Evolutionary conservation across 2,888 invertebrate species (phyloP), one percentile per base, ranked within the genome.

Genomic region (Sinohyriopsis cumingii): DNA sequence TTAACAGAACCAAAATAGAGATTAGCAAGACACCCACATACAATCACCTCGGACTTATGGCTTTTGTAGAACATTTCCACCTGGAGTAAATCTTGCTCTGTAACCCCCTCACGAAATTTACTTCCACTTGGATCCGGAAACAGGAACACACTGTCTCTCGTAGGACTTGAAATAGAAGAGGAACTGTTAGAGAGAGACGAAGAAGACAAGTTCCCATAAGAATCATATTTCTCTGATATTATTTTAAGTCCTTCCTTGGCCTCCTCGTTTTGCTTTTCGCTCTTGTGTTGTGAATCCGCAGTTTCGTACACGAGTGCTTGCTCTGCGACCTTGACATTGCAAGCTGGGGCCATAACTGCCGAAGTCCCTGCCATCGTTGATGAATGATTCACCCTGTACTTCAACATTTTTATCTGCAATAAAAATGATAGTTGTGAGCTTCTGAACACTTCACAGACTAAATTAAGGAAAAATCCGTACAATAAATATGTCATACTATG

Each of bases 21-120:
- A 76, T 90, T 89, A 24, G 94, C 95, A 85, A 95, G 88, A 15
- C 95, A 94, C 76, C 93, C 93, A 86, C 95, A 93, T 5, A 95
- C 95, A 88, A 92, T 94, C 57, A 95, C 93, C 89, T 94, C 94
- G 0, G 95, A 94, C 87, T 95, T 95, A 73, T 95, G 92, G 66
- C 95, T 95, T 73, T 93, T 92, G 77, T 86, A 89, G 71, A 89
- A 89, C 73, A 87, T 86, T 62, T 89, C 89, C 64, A 88, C 86
- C 75, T 89, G 89, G 22, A 84, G 63, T 15, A 89, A 70, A 68
- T 89, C 88, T 33, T 86, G 82, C 25, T 88, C 88, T 1, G 82
- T 82, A 3, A 86, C 79, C 5, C 84, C 84, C 64, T 86, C 86
- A 3, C 79, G 76, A 54, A 80, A 79, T 20, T 79, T 82, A 24